These are phyloP conservation scores for Nanger granti DNA, from an alignment of 2,113 vertebrate species.

Conservation along the genomic window DNA sequence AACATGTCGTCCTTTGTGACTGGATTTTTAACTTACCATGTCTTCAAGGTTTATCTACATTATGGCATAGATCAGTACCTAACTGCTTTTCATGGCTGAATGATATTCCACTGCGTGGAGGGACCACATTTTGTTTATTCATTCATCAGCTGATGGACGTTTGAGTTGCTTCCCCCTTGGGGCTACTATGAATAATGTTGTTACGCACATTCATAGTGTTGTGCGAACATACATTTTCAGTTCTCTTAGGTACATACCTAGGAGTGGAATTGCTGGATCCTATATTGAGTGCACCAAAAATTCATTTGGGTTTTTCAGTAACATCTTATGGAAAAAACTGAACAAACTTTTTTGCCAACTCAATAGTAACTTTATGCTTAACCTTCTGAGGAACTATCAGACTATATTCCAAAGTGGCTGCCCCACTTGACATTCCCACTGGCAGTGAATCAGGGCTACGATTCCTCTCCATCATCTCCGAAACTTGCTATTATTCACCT, in stretches of 20 bases:
- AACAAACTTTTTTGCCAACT: not conserved
- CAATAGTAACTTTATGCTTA: not conserved
- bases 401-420: not conserved
- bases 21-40: too few species aligned
- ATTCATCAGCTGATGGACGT: not conserved
- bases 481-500: not conserved
- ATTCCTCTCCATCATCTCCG: not conserved
- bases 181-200: not conserved
- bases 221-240: not conserved
- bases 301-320: not conserved
- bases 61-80: rapidly evolving
- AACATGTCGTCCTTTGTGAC: not conserved
- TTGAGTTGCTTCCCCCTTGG: not conserved
- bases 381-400: not conserved
- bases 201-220: rapidly evolving
- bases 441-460: rapidly evolving
- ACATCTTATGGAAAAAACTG: not conserved
- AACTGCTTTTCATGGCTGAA: not conserved
- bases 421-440: not conserved
- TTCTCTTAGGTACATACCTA: not conserved
- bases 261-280: not conserved
- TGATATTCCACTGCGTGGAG: rapidly evolving
- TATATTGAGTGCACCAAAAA: rapidly evolving
- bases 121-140: too few species aligned
- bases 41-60: not conserved